phyloP scores from a whole-genome alignment of 2,888 invertebrate genomes.

The Leptinotarsa rubiginosa region DNA sequence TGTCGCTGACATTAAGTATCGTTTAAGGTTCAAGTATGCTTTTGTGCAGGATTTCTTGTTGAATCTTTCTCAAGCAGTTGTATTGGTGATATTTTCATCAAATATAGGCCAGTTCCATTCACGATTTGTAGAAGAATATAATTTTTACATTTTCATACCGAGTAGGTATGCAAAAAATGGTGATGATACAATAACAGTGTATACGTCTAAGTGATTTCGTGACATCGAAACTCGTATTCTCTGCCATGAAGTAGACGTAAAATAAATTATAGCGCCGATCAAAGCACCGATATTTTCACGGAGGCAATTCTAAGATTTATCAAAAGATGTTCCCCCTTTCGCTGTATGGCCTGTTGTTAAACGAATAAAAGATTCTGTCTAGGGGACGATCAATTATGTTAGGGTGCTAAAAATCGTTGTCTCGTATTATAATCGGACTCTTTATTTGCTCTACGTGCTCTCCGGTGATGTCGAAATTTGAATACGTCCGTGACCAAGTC shows the following conservation, averaged over 20 bases:
- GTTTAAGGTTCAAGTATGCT: too few relatives aligned
- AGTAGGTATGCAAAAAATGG: too few relatives aligned
- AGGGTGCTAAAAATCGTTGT: slow-evolving; percentile 43
- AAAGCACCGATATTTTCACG: slow-evolving; percentile 22
- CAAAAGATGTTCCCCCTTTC: slow-evolving; percentile 38
- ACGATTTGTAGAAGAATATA: too few relatives aligned
- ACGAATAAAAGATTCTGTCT: slow-evolving; percentile 39
- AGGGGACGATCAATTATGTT: slow-evolving; percentile 43
- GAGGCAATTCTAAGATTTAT: slow-evolving; percentile 34
- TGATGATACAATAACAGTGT: neutral
- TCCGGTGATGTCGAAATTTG: slow-evolving; percentile 37
- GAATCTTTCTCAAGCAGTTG: too few relatives aligned
- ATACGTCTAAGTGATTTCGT: too few relatives aligned
- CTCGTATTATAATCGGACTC: slow-evolving; percentile 40
- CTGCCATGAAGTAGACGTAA: too few relatives aligned
- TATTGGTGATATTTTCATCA: too few relatives aligned
- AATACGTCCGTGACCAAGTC: slow-evolving; percentile 39
- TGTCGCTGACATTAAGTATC: too few relatives aligned
- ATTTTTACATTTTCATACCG: too few relatives aligned
- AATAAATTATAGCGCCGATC: neutral
- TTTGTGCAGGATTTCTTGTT: too few relatives aligned
- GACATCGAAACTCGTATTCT: too few relatives aligned
- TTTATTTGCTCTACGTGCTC: slow-evolving; percentile 40
- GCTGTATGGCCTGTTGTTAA: slow-evolving; percentile 30
- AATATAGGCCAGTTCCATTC: too few relatives aligned